phyloP scores from a whole-genome alignment of 2,113 vertebrate genomes.

The Ceratotherium simum region DNA sequence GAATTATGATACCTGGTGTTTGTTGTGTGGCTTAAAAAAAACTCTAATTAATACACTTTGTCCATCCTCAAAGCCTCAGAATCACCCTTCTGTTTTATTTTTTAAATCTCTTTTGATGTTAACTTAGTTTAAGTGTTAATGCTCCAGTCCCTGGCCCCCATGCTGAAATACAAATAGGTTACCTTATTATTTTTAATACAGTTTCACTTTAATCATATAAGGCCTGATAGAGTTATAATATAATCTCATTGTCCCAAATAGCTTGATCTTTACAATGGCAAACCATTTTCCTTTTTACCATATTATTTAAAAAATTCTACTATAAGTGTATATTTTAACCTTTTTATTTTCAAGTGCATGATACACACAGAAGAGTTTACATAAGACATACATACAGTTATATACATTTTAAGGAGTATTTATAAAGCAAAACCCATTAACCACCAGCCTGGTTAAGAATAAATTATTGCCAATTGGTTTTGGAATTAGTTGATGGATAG shows the following conservation, averaged over 20 bases:
- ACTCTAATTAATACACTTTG: not conserved
- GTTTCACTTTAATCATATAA: constrained; percentile 20
- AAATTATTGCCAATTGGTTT: too few relatives aligned
- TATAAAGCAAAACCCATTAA: not conserved
- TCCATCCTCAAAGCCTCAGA: not conserved
- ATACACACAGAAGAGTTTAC: not conserved
- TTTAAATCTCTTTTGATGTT: not conserved
- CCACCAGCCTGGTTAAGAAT: not conserved
- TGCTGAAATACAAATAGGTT: not conserved
- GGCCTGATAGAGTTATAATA: not conserved
- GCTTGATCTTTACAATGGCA: not conserved
- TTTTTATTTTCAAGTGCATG: not conserved
- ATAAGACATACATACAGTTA: not conserved
- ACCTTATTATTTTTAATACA: constrained; percentile 23
- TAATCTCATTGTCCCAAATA: constrained; percentile 1
- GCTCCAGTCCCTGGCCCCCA: not conserved
- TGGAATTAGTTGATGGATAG: too few relatives aligned
- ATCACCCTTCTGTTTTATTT: not conserved
- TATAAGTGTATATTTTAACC: not conserved
- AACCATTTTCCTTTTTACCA: not conserved
- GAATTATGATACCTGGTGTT: not conserved
- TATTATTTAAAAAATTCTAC: constrained; percentile 1
- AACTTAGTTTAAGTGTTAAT: constrained; percentile 1
- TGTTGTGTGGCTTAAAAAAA: constrained; percentile 7
- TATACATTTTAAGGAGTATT: not conserved